Percentiles rank a stretch among this genome's conserved stretches.
Conservation (phyloP, 1,140 invertebrate genomes). For the Aphelenchoides fujianensis region DNA sequence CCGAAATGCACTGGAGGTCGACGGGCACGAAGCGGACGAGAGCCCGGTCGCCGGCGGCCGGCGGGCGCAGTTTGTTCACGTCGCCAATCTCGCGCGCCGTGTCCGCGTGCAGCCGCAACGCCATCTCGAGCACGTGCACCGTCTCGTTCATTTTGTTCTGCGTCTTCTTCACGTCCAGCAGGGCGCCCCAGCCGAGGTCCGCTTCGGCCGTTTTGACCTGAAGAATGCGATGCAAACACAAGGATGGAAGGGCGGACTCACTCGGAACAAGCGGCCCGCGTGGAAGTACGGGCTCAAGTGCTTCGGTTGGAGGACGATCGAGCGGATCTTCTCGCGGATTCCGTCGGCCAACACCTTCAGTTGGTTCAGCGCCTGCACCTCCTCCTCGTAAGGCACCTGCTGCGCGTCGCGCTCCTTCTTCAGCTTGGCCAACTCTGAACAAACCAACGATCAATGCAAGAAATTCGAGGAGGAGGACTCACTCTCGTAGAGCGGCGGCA, state of each 20-base stretch:
- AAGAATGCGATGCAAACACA: constrained; percentile 26
- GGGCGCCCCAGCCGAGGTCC: constrained; percentile 43
- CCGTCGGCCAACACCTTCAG: constrained; percentile 3
- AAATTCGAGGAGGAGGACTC: constrained; percentile 62
- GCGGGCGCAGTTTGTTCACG: constrained; percentile 30
- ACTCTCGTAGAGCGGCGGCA: constrained; percentile 83
- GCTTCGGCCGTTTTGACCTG: background rate
- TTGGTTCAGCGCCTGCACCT: constrained; percentile 38
- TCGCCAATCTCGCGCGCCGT: constrained; percentile 25
- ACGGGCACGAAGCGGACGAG: constrained; percentile 74
- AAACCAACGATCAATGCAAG: background rate
- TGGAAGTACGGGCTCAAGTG: constrained; percentile 89
- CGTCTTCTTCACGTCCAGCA: constrained; percentile 68
- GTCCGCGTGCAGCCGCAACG: constrained; percentile 27
- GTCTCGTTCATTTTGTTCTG: constrained; percentile 69
- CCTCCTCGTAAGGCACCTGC: constrained; percentile 70
- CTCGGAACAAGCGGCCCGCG: constrained; percentile 84
- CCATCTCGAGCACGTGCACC: constrained; percentile 65
- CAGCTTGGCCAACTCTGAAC: background rate
- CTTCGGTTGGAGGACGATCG: constrained; percentile 74
- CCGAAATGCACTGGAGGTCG: constrained; percentile 73
- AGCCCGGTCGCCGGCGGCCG: constrained; percentile 24
- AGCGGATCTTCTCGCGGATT: constrained; percentile 63
- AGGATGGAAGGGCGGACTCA: constrained; percentile 63
- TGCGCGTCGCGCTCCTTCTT: constrained; percentile 53